phyloP scores from a whole-genome alignment of 2,113 vertebrate species.

The Indri indri region DNA sequence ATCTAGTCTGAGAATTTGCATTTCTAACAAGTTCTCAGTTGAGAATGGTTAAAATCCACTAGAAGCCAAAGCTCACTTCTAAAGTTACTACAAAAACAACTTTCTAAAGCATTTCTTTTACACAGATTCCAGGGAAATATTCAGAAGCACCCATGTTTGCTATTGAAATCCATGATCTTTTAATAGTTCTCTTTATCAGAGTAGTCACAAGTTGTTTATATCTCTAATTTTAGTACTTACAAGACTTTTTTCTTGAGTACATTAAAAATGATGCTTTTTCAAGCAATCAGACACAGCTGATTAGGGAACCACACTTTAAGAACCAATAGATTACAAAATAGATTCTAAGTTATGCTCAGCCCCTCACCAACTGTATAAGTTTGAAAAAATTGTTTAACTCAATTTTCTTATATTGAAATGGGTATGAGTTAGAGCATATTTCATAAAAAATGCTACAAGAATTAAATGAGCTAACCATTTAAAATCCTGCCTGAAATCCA shows the following conservation, averaged over 20 bases:
- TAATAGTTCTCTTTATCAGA: not conserved
- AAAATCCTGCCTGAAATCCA: not conserved
- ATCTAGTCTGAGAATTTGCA: not conserved
- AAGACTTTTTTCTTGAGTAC: not conserved
- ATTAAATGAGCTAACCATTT: not conserved
- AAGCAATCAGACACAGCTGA: not conserved
- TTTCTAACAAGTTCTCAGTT: not conserved
- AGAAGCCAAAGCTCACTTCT: not conserved
- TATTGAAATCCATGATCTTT: not conserved
- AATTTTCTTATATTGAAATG: not conserved
- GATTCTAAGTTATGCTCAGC: not conserved
- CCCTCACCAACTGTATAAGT: not conserved
- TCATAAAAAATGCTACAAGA: not conserved
- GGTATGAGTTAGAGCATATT: not conserved
- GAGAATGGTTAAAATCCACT: not conserved
- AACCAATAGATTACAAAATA: not conserved
- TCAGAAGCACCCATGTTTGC: not conserved
- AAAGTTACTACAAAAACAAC: not conserved
- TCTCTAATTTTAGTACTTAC: not conserved
- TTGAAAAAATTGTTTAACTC: not conserved
- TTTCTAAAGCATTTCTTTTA: not conserved
- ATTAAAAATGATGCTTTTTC: not conserved
- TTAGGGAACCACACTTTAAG: not conserved
- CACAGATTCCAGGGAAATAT: not conserved
- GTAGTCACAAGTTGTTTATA: not conserved